Base-by-base conservation (phyloP, 2,888 invertebrate species). In the Cantharis nigra region DNA sequence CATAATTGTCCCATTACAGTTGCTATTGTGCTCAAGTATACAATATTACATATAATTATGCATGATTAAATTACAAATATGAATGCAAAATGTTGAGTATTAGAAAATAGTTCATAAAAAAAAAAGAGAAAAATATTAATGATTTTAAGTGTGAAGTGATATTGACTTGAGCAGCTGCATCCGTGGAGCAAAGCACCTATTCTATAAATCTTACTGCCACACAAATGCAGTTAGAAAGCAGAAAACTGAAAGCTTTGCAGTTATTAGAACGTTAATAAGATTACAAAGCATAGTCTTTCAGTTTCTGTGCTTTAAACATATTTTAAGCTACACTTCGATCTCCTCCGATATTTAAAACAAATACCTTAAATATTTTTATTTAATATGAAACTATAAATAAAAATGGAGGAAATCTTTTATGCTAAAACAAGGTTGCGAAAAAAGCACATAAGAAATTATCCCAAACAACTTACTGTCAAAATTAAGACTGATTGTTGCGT, bases 401-500 rank as follows among this genome's bases (percentile, higher is more conserved):
- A 67, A 16, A 33, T 28, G 73, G 65, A 76, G 76, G 76, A 70
- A 26, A 69, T 30, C 67, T 69, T 63, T 62, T 69, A 71, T 71
- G 69, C 71, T 69, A 71, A 72, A 33, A 64, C 16, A 14, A 69
- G 71, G 69, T 62, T 64, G 70, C 69, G 26, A 77, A 75, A 78
- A 75, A 75, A 65, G 72, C 65, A 71, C 72, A 72, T 62, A 63
- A 63, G 14, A 67, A 62, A 63, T 49, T 65, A 71, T 69, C 71
- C 33, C 67, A 62, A 67, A 75, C 30, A 69, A 95, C 97, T 96
- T 93, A 98, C 98, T 98, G 94, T 97, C 97, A 91, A 98, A 97
- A 91, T 98, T 98, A 86, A 98, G 94, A 91, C 97, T 97, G 90
- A 98, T 97, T 81, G 97, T 97, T 80, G 97, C 97, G 89, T 97